Evolutionary conservation across 2,797 vertebrate genomes (phyloP).

Genomic region (Channa striata): DNA sequence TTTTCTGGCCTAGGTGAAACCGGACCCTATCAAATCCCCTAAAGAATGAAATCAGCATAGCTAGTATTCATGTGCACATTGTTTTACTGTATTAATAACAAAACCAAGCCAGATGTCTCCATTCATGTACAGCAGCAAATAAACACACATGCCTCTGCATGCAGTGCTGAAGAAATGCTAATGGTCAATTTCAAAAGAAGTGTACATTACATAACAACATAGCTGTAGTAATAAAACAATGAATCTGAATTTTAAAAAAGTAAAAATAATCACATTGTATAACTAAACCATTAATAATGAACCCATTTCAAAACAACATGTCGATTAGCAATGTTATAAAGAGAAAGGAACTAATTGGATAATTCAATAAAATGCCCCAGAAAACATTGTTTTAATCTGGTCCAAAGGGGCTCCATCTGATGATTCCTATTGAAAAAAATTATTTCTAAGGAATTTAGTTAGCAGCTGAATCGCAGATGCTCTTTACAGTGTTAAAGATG

Average conservation of each 20-base stretch:
- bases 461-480: no score
- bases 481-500: no score
- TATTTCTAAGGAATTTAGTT: no score
- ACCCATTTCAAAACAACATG: background rate
- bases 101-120: slow-evolving; percentile 18
- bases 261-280: background rate
- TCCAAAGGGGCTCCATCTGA: background rate
- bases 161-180: slow-evolving; percentile 26
- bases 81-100: slow-evolving; percentile 62
- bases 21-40: background rate
- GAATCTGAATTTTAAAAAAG: no score
- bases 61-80: slow-evolving; percentile 11
- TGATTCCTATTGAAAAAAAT: no score
- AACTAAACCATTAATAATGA: background rate
- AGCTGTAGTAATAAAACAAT: slow-evolving; percentile 22
- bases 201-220: background rate
- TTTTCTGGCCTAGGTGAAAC: no score
- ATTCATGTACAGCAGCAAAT: slow-evolving; percentile 10
- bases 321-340: slow-evolving; percentile 18
- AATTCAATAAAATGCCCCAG: background rate
- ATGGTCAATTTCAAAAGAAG: slow-evolving; percentile 5
- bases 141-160: slow-evolving; percentile 29
- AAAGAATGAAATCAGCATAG: background rate
- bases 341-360: background rate
- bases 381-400: no score